Evolutionary conservation across 1,140 invertebrate species (phyloP), one percentile per base, ranked within the genome.

Genomic region (Drosophila nigromelanica): DNA sequence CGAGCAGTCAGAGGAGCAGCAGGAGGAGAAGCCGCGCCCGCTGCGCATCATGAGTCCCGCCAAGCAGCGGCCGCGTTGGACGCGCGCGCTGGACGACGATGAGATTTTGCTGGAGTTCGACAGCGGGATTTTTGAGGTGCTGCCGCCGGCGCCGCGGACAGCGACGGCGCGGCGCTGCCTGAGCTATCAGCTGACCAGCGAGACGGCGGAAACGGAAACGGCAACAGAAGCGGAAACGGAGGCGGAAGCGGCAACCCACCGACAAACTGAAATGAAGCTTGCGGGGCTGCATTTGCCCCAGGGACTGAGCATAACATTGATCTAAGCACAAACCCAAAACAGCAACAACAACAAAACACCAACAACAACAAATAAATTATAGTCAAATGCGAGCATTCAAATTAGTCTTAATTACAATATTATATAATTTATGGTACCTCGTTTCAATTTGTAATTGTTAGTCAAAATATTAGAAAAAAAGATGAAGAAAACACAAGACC

Each of bases 71-170:
- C 77, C 89, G 30, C 80, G 80, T 58, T 91, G 82, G 78, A 73
- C 75, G 52, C 80, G 89, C 37, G 48, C 40, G n/a, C 59, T 91
- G 42, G 89, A 90, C 1, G 82, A 81, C 5, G 90, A 91, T 68
- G 90, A 91, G 67, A 77, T 91, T 42, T 66, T 91, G 63, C 56
- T 91, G 71, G 66, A 91, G 72, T 91, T 91, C 72, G 77, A 91
- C 89, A 76, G 75, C 50, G 86, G 71, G 58, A 91, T 91, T 56
- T 78, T 80, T 70, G 90, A 91, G 79, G 89, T 91, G 45, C 69
- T 91, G 27, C 90, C 86, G n/a, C 5, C 45, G 14, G 48, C 30
- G 51, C 62, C 61, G 14, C 24, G 37, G 42, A 58, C 72, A 45
- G 40, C 24, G 14, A 52, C 62, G 21, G 47, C 24, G n/a, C 40